These are phyloP conservation scores for Drosophila eohydei DNA, from an alignment of 2,888 invertebrate genomes.

Conservation along the genomic window DNA sequence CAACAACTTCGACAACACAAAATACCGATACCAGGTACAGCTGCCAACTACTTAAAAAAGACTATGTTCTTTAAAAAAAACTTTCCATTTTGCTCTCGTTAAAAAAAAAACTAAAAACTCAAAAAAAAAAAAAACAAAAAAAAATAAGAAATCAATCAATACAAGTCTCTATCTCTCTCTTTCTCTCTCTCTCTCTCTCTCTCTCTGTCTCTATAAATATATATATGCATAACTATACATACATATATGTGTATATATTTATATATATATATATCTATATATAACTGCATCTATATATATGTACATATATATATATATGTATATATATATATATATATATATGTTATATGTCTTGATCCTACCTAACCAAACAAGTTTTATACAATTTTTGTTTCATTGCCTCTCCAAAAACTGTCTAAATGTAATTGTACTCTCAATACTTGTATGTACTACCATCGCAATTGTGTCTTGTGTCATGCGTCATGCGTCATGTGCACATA, in stretches of 20 bases:
- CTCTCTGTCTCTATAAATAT: slow-evolving; percentile 40
- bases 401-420: slow-evolving; percentile 48
- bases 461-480: background rate
- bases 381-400: slow-evolving; percentile 50
- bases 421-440: slow-evolving; percentile 46
- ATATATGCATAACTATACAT: slow-evolving; percentile 35
- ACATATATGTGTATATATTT: slow-evolving; percentile 32
- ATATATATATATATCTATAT: slow-evolving; percentile 26
- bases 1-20: slow-evolving; percentile 74
- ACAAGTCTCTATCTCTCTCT: slow-evolving; percentile 48
- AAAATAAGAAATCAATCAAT: slow-evolving; percentile 31
- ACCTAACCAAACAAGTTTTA: slow-evolving; percentile 41
- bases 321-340: slow-evolving; percentile 34
- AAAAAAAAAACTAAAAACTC: slow-evolving; percentile 36
- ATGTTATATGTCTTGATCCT: slow-evolving; percentile 53
- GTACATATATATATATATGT: slow-evolving; percentile 29
- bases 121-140: slow-evolving; percentile 17
- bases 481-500: slow-evolving; percentile 9
- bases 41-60: slow-evolving; percentile 53
- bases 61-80: slow-evolving; percentile 51
- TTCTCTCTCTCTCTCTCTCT: slow-evolving; percentile 50
- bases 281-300: slow-evolving; percentile 19
- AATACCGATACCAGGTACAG: slow-evolving; percentile 81
- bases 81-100: slow-evolving; percentile 76
- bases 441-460: slow-evolving; percentile 33